A percentile compares a stretch with the other conserved stretches of the same genome.
Evolutionary conservation across 2,113 vertebrate species (phyloP).

Genomic region (Mustela nigripes): DNA sequence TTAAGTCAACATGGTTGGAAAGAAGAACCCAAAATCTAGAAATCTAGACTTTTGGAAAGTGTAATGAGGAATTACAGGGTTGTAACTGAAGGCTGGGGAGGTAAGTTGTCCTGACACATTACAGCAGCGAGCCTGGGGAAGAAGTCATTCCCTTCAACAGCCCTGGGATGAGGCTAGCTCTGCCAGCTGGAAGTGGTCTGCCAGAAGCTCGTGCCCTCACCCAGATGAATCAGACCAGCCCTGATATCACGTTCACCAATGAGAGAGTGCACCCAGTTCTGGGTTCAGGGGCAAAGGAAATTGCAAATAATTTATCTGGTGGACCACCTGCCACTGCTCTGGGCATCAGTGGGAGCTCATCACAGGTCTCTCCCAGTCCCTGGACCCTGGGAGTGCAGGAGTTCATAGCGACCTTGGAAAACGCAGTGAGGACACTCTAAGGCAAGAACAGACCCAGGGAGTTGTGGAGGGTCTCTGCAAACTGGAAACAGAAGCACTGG

Average conservation of each 20-base stretch:
- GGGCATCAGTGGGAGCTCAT: not conserved
- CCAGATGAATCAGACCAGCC: fast-evolving
- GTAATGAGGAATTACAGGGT: not conserved
- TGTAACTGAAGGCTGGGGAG: not conserved
- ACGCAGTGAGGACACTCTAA: not conserved
- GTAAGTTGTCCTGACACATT: too few species aligned
- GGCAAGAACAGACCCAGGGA: not conserved
- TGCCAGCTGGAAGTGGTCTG: fast-evolving
- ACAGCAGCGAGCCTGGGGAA: fast-evolving
- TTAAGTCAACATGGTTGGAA: fast-evolving
- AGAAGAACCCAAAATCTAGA: not conserved
- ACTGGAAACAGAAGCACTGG: slow-evolving; percentile 26
- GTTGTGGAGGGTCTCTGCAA: slow-evolving; percentile 39
- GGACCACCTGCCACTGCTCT: not conserved
- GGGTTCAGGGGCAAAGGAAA: not conserved
- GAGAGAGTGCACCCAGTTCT: not conserved
- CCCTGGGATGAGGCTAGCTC: not conserved
- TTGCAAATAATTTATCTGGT: not conserved
- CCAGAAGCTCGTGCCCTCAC: fast-evolving
- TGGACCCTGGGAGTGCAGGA: slow-evolving; percentile 36
- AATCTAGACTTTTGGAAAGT: not conserved
- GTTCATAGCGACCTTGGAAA: not conserved
- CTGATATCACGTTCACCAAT: fast-evolving
- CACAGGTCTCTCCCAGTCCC: not conserved
- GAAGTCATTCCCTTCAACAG: fast-evolving